Percentiles rank a stretch among this genome's conserved stretches.
These are phyloP conservation scores for Danionella cerebrum DNA, from an alignment of 2,113 vertebrate species.

Conservation along the genomic window DNA sequence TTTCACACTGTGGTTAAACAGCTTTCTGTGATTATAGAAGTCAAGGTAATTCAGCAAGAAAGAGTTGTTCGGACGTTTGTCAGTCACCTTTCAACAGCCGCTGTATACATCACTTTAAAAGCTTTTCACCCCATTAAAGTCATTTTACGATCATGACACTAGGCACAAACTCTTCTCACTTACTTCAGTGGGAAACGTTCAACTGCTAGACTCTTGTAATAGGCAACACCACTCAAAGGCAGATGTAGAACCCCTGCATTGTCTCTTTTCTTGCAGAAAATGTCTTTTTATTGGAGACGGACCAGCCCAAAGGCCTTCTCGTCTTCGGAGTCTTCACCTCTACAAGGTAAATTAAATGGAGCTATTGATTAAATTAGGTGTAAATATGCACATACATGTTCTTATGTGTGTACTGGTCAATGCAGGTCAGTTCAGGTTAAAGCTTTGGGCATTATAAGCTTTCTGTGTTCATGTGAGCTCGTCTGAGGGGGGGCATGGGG, in stretches of 20 bases:
- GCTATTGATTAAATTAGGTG: slow-evolving; percentile 34
- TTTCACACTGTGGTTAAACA: background rate
- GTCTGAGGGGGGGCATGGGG: background rate
- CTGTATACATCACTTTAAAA: background rate
- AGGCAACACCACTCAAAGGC: background rate
- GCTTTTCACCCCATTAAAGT: slow-evolving; percentile 11
- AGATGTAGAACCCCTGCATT: background rate
- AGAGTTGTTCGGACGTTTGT: background rate
- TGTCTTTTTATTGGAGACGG: slow-evolving; percentile 89
- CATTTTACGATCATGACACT: background rate
- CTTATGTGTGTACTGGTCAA: background rate
- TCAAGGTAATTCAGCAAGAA: background rate
- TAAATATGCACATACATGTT: background rate
- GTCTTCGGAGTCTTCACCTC: slow-evolving; percentile 95
- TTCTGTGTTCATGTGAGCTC: background rate
- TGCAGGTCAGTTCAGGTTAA: background rate
- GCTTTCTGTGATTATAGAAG: background rate
- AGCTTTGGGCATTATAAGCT: background rate
- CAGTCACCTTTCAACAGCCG: background rate
- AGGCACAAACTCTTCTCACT: background rate
- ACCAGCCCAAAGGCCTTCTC: slow-evolving; percentile 83
- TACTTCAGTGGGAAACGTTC: background rate
- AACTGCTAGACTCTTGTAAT: background rate
- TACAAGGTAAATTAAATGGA: slow-evolving; percentile 77
- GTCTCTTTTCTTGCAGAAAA: slow-evolving; percentile 74